These are phyloP conservation scores for Oceanodroma tethys DNA, from an alignment of 2,113 vertebrate genomes.

Conservation along the genomic window DNA sequence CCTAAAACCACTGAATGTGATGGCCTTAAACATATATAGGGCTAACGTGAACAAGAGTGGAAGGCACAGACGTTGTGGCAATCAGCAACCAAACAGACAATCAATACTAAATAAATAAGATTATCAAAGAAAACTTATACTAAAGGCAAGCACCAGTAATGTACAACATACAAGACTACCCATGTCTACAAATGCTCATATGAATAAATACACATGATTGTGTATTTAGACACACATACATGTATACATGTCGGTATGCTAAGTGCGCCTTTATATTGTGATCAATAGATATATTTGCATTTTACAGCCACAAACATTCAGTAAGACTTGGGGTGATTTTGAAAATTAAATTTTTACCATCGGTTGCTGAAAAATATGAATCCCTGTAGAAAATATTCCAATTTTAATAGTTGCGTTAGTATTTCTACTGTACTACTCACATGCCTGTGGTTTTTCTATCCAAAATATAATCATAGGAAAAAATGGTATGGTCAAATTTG, in stretches of 20 bases:
- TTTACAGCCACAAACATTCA: background rate
- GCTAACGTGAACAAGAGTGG: background rate
- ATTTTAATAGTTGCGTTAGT: background rate
- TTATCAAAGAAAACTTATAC: background rate
- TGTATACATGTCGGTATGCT: background rate
- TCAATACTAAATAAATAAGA: background rate
- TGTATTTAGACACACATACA: background rate
- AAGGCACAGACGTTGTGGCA: rapidly evolving
- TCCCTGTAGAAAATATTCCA: background rate
- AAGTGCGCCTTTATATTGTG: background rate
- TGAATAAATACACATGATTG: no score
- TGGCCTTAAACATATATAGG: background rate
- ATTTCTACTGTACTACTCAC: background rate
- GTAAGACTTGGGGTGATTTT: background rate
- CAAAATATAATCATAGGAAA: background rate
- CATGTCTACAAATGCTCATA: background rate
- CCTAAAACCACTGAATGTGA: background rate
- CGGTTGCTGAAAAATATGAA: background rate
- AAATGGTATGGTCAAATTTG: background rate
- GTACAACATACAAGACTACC: background rate
- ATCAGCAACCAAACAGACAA: background rate
- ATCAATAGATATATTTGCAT: background rate
- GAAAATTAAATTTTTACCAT: background rate
- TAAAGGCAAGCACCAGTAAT: background rate
- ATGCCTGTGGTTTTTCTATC: background rate